Evolutionary conservation across 2,113 vertebrate genomes (phyloP), one percentile per base, ranked within the genome.

Genomic region (Hylia prasina): DNA sequence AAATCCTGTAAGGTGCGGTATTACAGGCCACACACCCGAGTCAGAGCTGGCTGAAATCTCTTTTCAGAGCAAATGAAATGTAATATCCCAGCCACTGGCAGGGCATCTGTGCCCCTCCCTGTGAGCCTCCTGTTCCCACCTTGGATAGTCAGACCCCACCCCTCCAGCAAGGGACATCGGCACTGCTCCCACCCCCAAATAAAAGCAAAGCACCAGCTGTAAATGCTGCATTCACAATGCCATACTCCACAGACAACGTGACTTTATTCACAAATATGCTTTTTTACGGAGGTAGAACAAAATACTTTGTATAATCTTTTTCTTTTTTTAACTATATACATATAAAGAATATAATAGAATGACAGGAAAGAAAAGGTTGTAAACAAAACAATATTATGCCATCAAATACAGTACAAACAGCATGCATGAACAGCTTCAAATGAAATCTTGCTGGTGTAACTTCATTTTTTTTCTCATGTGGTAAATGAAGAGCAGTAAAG

Each of bases 211-310:
- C 71, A 94, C 81, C 75, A 97, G 93, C 82, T 87, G 37, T 63
- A 73, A 80, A 95, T 97, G 95, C 97, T 88, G 95, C 91, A 97
- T 93, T 92, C 97, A 95, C 96, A 93, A 60, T 96, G 87, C 86
- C 28, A 23, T 60, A 98, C 96, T 97, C 95, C 98, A 98, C 98
- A 96, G 82, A 98, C 97, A 96, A 95, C 61, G 77, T 94, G 92
- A 98, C 98, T 98, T 98, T 98, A 98, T 98, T 98, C 98, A 98
- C 97, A 98, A 97, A 93, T 92, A 85, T 94, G 93, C 84, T 97
- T 97, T 97, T 97, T 98, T 97, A 97, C 98, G 98, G 97, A 97
- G 93, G 98, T 97, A 98, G 98, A 98, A 98, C 98, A 98, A 98
- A 98, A 98, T 98, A 98, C 97, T 97, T 97, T 96, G 93, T 97